These are phyloP conservation scores for Cantharis rufa DNA, from an alignment of 2,888 invertebrate genomes.

Conservation along the genomic window DNA sequence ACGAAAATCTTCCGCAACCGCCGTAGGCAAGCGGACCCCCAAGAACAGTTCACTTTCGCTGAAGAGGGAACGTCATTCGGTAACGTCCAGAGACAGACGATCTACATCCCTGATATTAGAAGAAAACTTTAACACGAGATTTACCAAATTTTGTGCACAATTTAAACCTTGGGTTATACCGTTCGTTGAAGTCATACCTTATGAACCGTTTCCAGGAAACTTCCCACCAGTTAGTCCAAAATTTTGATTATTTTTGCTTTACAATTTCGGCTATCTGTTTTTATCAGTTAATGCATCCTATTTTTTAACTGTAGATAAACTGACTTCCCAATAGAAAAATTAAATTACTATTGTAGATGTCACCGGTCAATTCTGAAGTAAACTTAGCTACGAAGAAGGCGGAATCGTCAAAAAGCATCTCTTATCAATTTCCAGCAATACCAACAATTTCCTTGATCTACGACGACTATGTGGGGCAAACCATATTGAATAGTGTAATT, in stretches of 20 bases:
- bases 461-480: constrained; percentile 7
- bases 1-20: constrained; percentile 1
- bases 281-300: neutral
- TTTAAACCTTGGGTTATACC: constrained; percentile 14
- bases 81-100: neutral
- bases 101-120: neutral
- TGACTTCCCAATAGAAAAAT: neutral
- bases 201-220: constrained; percentile 8
- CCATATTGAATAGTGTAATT: constrained; percentile 15
- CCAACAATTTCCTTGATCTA: neutral
- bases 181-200: neutral
- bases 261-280: neutral
- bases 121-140: constrained; percentile 1
- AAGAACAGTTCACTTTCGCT: neutral
- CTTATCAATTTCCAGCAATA: neutral
- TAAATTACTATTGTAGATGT: neutral
- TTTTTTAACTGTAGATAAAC: no score
- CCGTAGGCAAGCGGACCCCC: neutral
- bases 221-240: constrained; percentile 5
- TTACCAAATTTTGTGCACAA: constrained; percentile 8
- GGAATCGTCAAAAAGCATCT: neutral
- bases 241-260: neutral
- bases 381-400: neutral
- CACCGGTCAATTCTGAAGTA: neutral
- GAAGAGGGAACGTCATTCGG: constrained; percentile 3